Evolutionary conservation across 2,888 invertebrate species (phyloP).

Genomic region (Abrostola triplasia): DNA sequence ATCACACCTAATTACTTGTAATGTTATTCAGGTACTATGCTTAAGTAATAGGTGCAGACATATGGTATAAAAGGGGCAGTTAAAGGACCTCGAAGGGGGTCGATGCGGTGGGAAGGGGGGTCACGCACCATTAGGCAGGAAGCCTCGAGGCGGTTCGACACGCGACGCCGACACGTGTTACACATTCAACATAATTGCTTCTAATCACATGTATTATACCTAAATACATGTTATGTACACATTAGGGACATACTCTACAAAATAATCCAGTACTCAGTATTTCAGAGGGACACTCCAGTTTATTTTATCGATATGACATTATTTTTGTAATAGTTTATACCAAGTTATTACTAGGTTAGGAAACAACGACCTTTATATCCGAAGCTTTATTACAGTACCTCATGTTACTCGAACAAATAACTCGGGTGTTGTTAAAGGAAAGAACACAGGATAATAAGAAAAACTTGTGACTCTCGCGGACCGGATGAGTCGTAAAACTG

Average conservation of each 20-base stretch:
- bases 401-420: constrained; percentile 35
- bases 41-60: constrained; percentile 33
- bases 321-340: too few relatives aligned
- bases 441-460: constrained; percentile 65
- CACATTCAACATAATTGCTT: constrained; percentile 85
- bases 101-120: constrained; percentile 53
- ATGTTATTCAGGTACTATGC: constrained; percentile 27
- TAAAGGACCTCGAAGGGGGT: constrained; percentile 62
- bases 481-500: constrained; percentile 82
- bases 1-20: constrained; percentile 43
- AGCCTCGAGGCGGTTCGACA: constrained; percentile 75
- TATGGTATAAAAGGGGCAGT: constrained; percentile 75
- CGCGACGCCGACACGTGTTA: constrained; percentile 83
- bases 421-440: constrained; percentile 29
- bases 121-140: constrained; percentile 85
- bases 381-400: constrained; percentile 20
- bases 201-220: constrained; percentile 75
- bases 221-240: constrained; percentile 30
- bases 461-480: constrained; percentile 72
- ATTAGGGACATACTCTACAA: constrained; percentile 17
- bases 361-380: constrained; percentile 18
- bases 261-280: constrained; percentile 29
- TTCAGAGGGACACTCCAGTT: neutral
- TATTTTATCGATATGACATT: too few relatives aligned
- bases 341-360: constrained; percentile 4